Base-by-base conservation (phyloP, 2,888 invertebrate genomes). In the Agriopis marginaria region DNA sequence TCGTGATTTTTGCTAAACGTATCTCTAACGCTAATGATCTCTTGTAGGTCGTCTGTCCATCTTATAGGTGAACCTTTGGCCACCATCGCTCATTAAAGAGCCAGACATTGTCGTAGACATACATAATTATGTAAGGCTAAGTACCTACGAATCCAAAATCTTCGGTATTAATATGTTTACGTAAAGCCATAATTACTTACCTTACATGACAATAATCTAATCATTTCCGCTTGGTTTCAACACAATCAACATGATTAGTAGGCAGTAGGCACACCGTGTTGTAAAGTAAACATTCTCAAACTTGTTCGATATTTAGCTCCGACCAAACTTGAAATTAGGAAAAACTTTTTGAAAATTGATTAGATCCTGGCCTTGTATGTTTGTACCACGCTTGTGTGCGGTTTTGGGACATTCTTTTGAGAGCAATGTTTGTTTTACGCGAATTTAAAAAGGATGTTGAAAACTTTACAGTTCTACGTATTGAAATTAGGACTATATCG, bases 311-410 rank as follows among this genome's bases (percentile, higher is more conserved):
- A 42, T 61, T 51, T 14, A 49, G 47, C 39, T 39, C 60, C 39
- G 40, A 10, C 23, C 10, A 2, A 61, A 63, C 45, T 79, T 70
- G 73, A 79, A 84, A 83, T 87, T 83, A 80, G 82, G 79, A 68
- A 51, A 66, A 82, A 82, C 79, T 85, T 83, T 77, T 78, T 71
- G 80, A 82, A 82, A 79, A 70, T 63, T 82, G 84, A 85, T 84
- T 84, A 86, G 84, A 83, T 79, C 79, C 73, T 63, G 44, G 7
- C 51, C 42, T 40, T 17, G n/a, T 0, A 11, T 40, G 50, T 50
- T 61, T 61, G 14, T 69, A 66, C 32, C 32, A 5, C 32, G 32
- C 32, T 32, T 32, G 32, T 32, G 32, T 70, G 75, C 62, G 64
- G 70, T 63, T 54, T 59, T 6, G 40, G 44, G 50, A n/a, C 42